Evolutionary conservation across 2,888 invertebrate species (phyloP).

Genomic region (Drosophila diplacantha): DNA sequence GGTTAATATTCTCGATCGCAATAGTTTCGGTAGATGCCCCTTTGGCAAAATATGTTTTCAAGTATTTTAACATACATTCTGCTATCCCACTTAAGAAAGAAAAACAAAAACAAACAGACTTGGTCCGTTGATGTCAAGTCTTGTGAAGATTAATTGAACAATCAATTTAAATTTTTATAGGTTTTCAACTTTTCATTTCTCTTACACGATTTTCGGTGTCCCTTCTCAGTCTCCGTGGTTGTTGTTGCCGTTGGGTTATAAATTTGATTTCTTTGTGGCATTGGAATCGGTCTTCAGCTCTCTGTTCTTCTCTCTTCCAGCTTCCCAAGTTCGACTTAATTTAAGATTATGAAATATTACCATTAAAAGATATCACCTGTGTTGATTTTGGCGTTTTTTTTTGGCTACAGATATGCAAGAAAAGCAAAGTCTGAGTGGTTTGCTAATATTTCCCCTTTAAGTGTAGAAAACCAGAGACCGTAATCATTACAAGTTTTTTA

Average conservation of each 20-base stretch:
- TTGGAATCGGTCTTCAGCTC: slow-evolving; percentile 40
- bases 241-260: slow-evolving; percentile 52
- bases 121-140: slow-evolving; percentile 68
- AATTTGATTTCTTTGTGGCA: slow-evolving; percentile 62
- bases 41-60: neutral
- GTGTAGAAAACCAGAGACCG: neutral
- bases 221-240: slow-evolving; percentile 26
- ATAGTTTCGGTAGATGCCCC: neutral
- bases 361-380: slow-evolving; percentile 57
- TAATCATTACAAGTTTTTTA: neutral
- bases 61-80: neutral
- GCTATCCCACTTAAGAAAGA: neutral
- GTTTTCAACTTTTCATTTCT: slow-evolving; percentile 72
- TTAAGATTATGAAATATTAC: slow-evolving; percentile 67
- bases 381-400: slow-evolving; percentile 45
- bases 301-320: neutral
- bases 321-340: slow-evolving; percentile 36
- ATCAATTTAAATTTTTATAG: slow-evolving; percentile 77
- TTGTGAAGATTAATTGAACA: slow-evolving; percentile 77
- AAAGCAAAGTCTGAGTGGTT: neutral
- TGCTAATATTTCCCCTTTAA: neutral
- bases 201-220: slow-evolving; percentile 59
- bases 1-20: neutral
- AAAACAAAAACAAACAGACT: slow-evolving; percentile 38
- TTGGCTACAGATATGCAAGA: neutral